A percentile compares a stretch with the other conserved stretches of the same genome.
These are phyloP conservation scores for Picus viridis DNA, from an alignment of 2,797 vertebrate genomes.

Conservation along the genomic window DNA sequence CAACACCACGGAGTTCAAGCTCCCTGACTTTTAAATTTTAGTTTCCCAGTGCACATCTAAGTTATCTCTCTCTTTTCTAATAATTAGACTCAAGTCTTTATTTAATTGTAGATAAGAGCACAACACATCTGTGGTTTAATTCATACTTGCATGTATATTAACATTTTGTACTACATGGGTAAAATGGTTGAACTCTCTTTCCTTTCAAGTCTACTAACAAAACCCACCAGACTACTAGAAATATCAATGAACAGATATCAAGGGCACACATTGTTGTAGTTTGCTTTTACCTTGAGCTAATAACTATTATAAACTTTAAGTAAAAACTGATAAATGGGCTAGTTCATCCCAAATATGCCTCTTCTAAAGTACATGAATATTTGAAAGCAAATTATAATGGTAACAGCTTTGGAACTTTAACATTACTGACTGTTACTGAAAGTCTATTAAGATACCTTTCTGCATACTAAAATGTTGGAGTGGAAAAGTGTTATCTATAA, in stretches of 20 bases:
- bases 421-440: neutral
- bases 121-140: neutral
- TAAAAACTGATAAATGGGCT: neutral
- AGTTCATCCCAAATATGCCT: neutral
- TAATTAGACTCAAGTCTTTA: neutral
- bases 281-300: neutral
- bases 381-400: neutral
- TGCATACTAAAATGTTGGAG: neutral
- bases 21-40: neutral
- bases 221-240: neutral
- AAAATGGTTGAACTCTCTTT: neutral
- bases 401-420: neutral
- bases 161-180: neutral
- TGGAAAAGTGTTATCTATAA: constrained; percentile 50
- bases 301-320: neutral
- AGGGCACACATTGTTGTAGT: fast-evolving
- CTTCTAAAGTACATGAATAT: neutral
- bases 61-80: neutral
- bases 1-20: neutral
- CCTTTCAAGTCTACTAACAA: neutral
- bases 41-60: neutral
- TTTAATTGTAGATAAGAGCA: neutral
- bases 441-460: neutral
- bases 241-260: neutral
- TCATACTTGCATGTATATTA: neutral